Evolutionary conservation across 2,113 vertebrate genomes (phyloP).

Genomic region (Microcebus murinus): DNA sequence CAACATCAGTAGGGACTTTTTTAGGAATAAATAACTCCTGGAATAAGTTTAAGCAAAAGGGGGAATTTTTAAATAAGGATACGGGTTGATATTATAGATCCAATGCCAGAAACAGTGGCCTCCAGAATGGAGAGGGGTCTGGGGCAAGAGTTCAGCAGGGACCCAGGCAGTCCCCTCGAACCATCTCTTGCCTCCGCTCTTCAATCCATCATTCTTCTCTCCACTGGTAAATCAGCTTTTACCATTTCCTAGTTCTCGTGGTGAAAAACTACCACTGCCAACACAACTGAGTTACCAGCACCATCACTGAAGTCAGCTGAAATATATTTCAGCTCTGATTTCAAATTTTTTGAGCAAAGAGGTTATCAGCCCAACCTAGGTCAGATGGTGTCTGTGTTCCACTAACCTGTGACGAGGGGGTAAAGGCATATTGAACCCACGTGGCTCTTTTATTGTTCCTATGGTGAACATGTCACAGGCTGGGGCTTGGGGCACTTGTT

Average conservation of each 20-base stretch:
- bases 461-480: not conserved
- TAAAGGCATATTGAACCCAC: not conserved
- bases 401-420: too few species aligned
- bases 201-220: not conserved
- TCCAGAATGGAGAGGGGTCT: not conserved
- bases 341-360: not conserved
- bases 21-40: not conserved
- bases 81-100: too few species aligned
- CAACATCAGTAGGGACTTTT: not conserved
- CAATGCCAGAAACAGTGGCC: not conserved
- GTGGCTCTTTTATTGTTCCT: not conserved
- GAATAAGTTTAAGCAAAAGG: not conserved
- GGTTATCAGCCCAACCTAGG: not conserved
- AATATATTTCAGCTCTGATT: not conserved
- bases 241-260: not conserved
- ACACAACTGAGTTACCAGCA: not conserved
- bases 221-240: not conserved
- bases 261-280: not conserved
- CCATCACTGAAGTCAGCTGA: not conserved
- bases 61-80: not conserved
- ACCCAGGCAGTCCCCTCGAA: not conserved
- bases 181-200: not conserved
- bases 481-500: not conserved
- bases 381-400: not conserved
- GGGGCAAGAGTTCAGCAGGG: accelerated